Base-by-base conservation (phyloP, 2,113 vertebrate genomes). In the Erythrocercus mccallii region DNA sequence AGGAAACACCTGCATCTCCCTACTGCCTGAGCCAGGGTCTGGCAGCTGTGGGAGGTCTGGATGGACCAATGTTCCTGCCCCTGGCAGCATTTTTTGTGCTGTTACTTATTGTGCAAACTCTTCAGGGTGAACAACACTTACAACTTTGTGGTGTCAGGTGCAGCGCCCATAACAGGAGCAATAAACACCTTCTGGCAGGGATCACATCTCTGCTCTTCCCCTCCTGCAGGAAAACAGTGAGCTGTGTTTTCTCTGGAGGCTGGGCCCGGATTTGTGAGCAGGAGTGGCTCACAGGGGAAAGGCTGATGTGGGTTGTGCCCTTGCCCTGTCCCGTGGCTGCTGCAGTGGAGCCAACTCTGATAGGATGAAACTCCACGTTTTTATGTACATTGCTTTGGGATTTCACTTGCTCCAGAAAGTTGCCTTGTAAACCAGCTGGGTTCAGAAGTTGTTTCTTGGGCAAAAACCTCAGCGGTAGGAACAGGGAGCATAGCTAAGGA, bases 91-190 rank as follows among this genome's bases (percentile, higher is more conserved):
- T 42, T 87, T 87, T 35, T 47, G 30, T 64, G 33, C 69, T 78
- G 6, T 37, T 48, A 1, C 42, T 60, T 12, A 2, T 13, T 8
- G 24, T 35, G n/a, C 35, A 38, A 22, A n/a, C 40, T 44, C 44
- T 37, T 51, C 7, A 42, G 56, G 20, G 60, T n/a, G 19, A 35
- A 27, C 31, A 5, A 5, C 3, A 0, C 51, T 79, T 33, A 31
- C 0, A 6, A 9, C 24, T 54, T 57, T 1, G 2, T 10, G 42
- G n/a, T 77, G 62, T 42, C 71, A 44, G 54, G 20, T 1, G 57
- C 50, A 61, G 58, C 15, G 0, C 24, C 71, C 2, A 0, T 12
- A 40, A 17, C 30, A 10, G 0, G 0, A 69, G 35, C 35, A 54
- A 35, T 11, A 7, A 90, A 48, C 9, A 16, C 42, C 35, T 72